These are phyloP conservation scores for Cepaea nemoralis DNA, from an alignment of 1,140 invertebrate species.

Conservation along the genomic window DNA sequence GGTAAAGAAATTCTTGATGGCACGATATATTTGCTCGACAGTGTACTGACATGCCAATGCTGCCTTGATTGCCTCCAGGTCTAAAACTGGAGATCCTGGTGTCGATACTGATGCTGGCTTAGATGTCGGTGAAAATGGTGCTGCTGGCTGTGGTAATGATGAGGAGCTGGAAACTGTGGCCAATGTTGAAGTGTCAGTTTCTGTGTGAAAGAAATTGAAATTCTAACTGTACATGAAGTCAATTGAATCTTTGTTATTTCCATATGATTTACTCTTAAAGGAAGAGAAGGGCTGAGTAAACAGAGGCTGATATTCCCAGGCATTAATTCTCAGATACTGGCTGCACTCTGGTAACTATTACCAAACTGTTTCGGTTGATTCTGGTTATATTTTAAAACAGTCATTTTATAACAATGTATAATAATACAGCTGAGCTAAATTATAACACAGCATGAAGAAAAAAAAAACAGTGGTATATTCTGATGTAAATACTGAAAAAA, in stretches of 20 bases:
- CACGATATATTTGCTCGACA: slow-evolving; percentile 24
- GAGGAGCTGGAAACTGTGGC: slow-evolving; percentile 7
- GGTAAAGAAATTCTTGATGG: slow-evolving; percentile 31
- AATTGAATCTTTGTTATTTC: neutral
- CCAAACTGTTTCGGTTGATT: too few relatives aligned
- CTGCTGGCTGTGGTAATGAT: slow-evolving; percentile 11
- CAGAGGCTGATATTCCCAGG: too few relatives aligned
- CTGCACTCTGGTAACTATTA: too few relatives aligned
- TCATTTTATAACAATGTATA: too few relatives aligned
- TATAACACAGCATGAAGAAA: too few relatives aligned
- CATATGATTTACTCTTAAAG: slow-evolving; percentile 7
- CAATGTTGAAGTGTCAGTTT: neutral
- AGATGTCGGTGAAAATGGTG: neutral
- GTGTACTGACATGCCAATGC: slow-evolving; percentile 37
- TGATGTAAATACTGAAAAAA: too few relatives aligned
- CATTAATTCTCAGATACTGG: too few relatives aligned
- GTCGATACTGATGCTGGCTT: slow-evolving; percentile 3
- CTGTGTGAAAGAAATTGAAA: neutral
- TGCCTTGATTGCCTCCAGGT: slow-evolving; percentile 32
- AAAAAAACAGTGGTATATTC: too few relatives aligned
- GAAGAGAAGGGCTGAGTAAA: too few relatives aligned
- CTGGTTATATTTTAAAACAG: too few relatives aligned
- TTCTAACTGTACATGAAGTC: neutral
- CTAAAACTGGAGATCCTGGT: neutral
- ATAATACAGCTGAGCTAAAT: too few relatives aligned